A percentile compares a stretch with the other conserved stretches of the same genome.
phyloP scores from a whole-genome alignment of 2,113 vertebrate genomes.

The Telmatochromis sp. region DNA sequence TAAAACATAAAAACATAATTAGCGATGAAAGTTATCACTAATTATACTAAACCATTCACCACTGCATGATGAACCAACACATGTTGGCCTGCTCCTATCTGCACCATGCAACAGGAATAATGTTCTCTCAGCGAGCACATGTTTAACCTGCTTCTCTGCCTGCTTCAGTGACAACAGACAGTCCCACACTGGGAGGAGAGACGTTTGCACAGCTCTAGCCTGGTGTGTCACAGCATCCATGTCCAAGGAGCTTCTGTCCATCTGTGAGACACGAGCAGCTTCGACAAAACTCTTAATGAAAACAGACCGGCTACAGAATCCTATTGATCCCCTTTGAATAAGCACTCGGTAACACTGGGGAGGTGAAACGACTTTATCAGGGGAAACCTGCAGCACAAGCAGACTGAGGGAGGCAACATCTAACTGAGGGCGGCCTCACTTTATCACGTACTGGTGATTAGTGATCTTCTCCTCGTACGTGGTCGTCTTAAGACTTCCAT shows the following conservation, averaged over 20 bases:
- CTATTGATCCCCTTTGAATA: neutral
- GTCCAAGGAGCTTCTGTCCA: neutral
- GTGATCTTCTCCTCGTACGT: neutral
- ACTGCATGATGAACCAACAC: neutral
- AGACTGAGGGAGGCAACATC: neutral
- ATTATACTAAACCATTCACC: neutral
- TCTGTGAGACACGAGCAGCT: neutral
- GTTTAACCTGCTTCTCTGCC: neutral
- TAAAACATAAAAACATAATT: neutral
- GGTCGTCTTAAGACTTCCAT: neutral
- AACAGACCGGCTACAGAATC: neutral
- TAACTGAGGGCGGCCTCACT: neutral
- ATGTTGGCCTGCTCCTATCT: neutral
- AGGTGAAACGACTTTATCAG: neutral
- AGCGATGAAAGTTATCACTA: neutral
- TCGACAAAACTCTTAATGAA: neutral
- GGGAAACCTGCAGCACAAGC: neutral
- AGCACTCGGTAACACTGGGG: neutral
- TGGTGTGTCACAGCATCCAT: neutral
- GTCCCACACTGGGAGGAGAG: neutral
- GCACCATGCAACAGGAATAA: neutral
- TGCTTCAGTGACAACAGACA: neutral
- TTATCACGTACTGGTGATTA: neutral
- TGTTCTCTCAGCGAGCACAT: neutral
- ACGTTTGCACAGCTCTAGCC: neutral